A percentile compares a stretch with the other conserved stretches of the same genome.
phyloP scores from a whole-genome alignment of 2,113 vertebrate species.

The Athene cunicularia region DNA sequence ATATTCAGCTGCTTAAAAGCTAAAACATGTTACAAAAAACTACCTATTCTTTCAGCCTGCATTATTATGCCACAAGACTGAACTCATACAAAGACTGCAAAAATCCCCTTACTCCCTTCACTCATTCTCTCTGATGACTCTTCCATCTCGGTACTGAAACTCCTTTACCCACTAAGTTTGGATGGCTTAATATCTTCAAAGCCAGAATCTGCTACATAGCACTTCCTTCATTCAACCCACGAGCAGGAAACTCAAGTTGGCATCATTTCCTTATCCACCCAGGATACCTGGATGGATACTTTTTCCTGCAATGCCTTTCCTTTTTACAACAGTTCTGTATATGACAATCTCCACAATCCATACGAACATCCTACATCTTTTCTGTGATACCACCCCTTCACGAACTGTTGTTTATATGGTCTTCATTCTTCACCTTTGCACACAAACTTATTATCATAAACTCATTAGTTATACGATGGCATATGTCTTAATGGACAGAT shows the following conservation, averaged over 20 bases:
- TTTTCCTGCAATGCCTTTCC: neutral
- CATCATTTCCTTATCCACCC: neutral
- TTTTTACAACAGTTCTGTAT: neutral
- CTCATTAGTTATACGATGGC: neutral
- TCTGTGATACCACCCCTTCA: neutral
- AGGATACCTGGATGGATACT: neutral
- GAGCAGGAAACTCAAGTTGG: neutral
- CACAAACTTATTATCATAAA: fast-evolving
- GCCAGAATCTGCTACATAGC: neutral
- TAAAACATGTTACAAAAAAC: neutral
- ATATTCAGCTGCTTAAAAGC: neutral
- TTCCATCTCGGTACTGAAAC: neutral
- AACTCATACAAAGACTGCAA: neutral
- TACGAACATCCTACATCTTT: neutral
- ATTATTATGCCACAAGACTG: neutral
- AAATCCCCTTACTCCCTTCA: neutral
- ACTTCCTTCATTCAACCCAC: neutral
- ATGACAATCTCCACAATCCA: neutral
- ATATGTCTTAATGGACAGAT: neutral
- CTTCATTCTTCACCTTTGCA: neutral
- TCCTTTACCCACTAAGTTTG: neutral
- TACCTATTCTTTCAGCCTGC: neutral
- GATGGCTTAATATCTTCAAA: neutral
- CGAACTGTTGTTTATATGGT: neutral
- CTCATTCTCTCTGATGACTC: neutral